Evolutionary conservation across 2,888 invertebrate genomes (phyloP).

Genomic region (Lagria hirta): DNA sequence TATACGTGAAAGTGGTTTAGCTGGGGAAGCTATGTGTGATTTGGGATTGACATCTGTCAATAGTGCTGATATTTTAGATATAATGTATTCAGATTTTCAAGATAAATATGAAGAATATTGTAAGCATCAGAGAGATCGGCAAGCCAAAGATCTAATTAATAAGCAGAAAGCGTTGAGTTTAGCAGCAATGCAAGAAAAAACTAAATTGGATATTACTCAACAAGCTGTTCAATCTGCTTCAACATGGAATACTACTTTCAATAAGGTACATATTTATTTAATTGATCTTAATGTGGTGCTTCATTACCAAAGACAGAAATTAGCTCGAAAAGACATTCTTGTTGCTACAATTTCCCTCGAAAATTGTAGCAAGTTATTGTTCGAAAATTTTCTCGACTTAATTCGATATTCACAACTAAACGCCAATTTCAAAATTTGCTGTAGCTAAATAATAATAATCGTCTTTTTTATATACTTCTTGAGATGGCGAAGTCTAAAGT

Average conservation of each 20-base stretch:
- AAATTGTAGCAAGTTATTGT: too few relatives aligned
- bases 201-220: constrained; percentile 69
- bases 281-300: too few relatives aligned
- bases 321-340: too few relatives aligned
- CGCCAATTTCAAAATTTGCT: too few relatives aligned
- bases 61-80: constrained; percentile 90
- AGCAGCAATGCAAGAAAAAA: constrained; percentile 58
- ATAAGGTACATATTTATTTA: constrained; percentile 60
- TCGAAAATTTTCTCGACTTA: too few relatives aligned
- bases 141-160: constrained; percentile 67
- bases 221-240: constrained; percentile 84
- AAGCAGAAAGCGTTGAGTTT: constrained; percentile 66
- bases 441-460: too few relatives aligned
- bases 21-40: constrained; percentile 90
- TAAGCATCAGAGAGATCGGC: constrained; percentile 69
- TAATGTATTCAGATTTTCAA: constrained; percentile 94
- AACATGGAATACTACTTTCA: constrained; percentile 86
- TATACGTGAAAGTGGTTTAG: constrained; percentile 75
- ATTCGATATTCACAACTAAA: too few relatives aligned
- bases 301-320: too few relatives aligned
- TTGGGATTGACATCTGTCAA: constrained; percentile 89
- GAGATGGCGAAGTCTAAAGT: too few relatives aligned
- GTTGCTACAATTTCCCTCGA: not conserved
- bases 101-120: constrained; percentile 92
- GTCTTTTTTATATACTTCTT: too few relatives aligned